Evolutionary conservation across 2,797 vertebrate species (phyloP).

Genomic region (Hydrophis major): DNA sequence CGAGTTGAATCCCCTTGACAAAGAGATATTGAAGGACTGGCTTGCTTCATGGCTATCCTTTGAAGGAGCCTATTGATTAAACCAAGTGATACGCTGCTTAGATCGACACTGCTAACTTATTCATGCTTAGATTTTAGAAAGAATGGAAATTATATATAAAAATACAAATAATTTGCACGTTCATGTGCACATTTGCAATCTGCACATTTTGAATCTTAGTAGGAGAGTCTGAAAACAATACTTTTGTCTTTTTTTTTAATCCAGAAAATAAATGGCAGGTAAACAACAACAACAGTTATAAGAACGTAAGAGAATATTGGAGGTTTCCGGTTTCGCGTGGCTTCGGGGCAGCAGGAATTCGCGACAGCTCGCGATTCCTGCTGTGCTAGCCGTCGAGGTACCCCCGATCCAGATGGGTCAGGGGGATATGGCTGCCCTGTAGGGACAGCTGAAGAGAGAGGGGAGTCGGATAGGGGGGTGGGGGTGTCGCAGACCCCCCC

Average conservation of each 20-base stretch:
- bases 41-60: background rate
- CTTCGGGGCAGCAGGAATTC: too few species aligned
- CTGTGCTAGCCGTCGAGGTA: too few species aligned
- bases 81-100: background rate
- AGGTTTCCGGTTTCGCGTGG: too few species aligned
- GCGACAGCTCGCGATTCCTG: too few species aligned
- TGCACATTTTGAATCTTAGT: background rate
- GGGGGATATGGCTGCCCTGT: too few species aligned
- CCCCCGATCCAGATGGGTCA: too few species aligned
- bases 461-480: too few species aligned
- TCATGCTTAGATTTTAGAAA: background rate
- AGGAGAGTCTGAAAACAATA: background rate
- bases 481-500: too few species aligned
- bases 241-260: background rate
- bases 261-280: background rate
- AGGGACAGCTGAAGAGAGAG: too few species aligned
- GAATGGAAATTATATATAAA: background rate
- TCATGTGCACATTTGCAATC: background rate
- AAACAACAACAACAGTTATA: background rate
- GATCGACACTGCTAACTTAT: background rate
- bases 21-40: background rate
- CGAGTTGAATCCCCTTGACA: background rate
- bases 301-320: background rate
- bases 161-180: background rate
- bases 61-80: background rate